Evolutionary conservation across 1,140 invertebrate species (phyloP).

Genomic region (Danaus melanippus): DNA sequence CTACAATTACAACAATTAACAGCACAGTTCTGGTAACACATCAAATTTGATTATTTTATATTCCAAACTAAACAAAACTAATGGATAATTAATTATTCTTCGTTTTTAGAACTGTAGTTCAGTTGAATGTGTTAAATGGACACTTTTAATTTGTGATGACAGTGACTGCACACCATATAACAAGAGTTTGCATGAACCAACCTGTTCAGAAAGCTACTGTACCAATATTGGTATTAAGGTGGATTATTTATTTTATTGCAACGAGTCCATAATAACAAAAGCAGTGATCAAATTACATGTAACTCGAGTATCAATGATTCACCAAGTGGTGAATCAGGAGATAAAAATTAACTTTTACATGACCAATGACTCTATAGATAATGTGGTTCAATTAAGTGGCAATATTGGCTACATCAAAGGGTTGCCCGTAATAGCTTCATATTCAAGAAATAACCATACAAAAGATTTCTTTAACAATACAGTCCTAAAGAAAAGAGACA

Average conservation of each 20-base stretch:
- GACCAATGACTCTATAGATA: conserved; percentile 33
- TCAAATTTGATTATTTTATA: conserved; percentile 4
- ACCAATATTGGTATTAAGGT: conserved; percentile 40
- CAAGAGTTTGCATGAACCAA: conserved; percentile 35
- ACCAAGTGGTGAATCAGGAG: conserved; percentile 38
- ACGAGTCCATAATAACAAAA: conserved; percentile 37
- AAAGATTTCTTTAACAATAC: conserved; percentile 41
- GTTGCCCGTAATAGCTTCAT: conserved; percentile 43
- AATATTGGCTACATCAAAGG: conserved; percentile 46
- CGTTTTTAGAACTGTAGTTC: conserved; percentile 50
- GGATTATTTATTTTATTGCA: conserved; percentile 48
- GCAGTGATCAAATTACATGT: conserved; percentile 39
- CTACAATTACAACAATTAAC: conserved; percentile 26
- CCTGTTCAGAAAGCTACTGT: conserved; percentile 38
- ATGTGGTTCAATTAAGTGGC: conserved; percentile 44
- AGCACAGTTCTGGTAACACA: conserved; percentile 34
- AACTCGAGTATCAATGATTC: conserved; percentile 23
- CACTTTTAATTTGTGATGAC: conserved; percentile 33
- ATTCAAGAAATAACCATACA: conserved; percentile 37
- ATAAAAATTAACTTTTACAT: conserved; percentile 44
- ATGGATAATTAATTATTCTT: neutral
- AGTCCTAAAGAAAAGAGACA: conserved; percentile 13
- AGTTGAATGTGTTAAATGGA: conserved; percentile 49
- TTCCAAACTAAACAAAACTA: neutral
- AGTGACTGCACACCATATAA: conserved; percentile 35